phyloP scores from a whole-genome alignment of 2,797 vertebrate genomes.

The Heliangelus exortis region DNA sequence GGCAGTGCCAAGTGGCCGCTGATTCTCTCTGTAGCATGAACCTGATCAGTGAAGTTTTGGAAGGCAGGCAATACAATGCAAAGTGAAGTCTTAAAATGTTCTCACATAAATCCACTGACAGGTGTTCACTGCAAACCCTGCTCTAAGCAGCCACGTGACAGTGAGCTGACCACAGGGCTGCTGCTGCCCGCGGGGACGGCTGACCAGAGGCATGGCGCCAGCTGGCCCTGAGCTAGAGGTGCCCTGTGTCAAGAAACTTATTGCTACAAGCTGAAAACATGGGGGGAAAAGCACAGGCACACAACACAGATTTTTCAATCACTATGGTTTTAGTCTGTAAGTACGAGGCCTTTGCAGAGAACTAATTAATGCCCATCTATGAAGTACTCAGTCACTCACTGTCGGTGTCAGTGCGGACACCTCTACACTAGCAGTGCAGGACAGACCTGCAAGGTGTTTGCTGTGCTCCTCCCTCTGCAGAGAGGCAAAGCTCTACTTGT shows the following conservation, averaged over 20 bases:
- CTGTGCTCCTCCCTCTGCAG: not conserved
- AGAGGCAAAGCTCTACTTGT: not conserved
- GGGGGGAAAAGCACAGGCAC: not conserved
- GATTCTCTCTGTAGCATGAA: not conserved
- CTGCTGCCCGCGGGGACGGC: not conserved
- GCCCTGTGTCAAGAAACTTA: slow-evolving; percentile 51
- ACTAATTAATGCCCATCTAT: slow-evolving; percentile 39
- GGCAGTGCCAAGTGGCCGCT: not conserved
- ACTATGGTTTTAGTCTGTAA: not conserved
- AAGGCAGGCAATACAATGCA: not conserved
- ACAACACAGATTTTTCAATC: not conserved
- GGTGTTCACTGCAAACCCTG: not conserved
- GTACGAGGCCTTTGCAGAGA: slow-evolving; percentile 37
- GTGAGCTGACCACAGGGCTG: not conserved
- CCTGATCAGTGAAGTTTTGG: not conserved
- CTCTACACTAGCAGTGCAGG: not conserved
- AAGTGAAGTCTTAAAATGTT: not conserved
- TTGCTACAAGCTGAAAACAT: slow-evolving; percentile 53
- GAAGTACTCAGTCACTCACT: not conserved
- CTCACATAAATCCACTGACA: not conserved
- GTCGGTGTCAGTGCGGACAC: not conserved
- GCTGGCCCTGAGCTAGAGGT: not conserved
- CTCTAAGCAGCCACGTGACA: not conserved
- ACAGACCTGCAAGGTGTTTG: not conserved
- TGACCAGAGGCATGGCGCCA: not conserved